phyloP scores from a whole-genome alignment of 2,113 vertebrate genomes.

The Oncorhynchus gorbuscha region DNA sequence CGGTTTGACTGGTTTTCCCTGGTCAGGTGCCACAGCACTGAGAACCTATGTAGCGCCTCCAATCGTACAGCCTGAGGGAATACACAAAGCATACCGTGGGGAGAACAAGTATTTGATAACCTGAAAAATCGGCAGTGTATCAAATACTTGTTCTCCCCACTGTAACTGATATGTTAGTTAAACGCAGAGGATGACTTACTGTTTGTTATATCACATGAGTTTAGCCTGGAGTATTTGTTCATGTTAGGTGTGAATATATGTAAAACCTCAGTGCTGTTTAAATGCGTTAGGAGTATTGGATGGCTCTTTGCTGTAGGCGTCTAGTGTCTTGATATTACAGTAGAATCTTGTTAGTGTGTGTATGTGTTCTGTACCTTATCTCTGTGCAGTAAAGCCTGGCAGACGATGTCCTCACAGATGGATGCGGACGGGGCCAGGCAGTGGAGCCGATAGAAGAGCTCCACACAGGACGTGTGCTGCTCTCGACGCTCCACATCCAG shows the following conservation, averaged over 20 bases:
- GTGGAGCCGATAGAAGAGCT: conserved; percentile 92
- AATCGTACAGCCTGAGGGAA: conserved; percentile 79
- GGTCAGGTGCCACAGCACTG: conserved; percentile 96
- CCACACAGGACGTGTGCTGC: conserved; percentile 90
- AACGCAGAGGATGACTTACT: not conserved
- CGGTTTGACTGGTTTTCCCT: conserved; percentile 88
- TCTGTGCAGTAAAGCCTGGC: conserved; percentile 82
- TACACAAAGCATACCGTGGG: conserved; percentile 23
- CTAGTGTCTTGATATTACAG: too few relatives aligned
- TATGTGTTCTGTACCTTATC: conserved; percentile 77
- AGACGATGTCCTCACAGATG: conserved; percentile 96
- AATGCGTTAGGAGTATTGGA: too few relatives aligned
- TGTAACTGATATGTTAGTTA: too few relatives aligned
- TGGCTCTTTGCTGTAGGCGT: too few relatives aligned
- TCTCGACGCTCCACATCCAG: conserved; percentile 87
- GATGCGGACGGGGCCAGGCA: conserved; percentile 89
- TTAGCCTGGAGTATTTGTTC: too few relatives aligned
- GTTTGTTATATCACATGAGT: too few relatives aligned
- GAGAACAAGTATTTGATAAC: too few relatives aligned
- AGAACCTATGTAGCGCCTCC: conserved; percentile 92
- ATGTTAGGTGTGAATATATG: too few relatives aligned
- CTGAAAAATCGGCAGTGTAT: too few relatives aligned
- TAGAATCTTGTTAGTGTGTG: too few relatives aligned
- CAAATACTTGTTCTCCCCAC: too few relatives aligned
- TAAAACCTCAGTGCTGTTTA: too few relatives aligned